Evolutionary conservation across 1,140 invertebrate genomes (phyloP), one percentile per base, ranked within the genome.

Genomic region (Monochamus saltuarius): DNA sequence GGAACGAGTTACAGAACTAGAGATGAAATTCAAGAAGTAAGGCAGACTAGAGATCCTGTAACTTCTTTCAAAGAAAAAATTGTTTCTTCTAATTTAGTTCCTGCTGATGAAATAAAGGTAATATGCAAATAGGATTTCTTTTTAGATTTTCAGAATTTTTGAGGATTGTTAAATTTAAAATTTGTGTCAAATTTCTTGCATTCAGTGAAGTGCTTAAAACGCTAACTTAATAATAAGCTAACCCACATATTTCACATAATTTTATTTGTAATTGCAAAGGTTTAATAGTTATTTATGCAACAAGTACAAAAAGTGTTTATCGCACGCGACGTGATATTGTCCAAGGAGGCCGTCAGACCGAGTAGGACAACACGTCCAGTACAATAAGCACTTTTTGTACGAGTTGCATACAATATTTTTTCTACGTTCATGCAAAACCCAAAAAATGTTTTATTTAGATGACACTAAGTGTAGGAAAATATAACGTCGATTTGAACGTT

Each of bases 21-120:
- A 14, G 92, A 96, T 57, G 94, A 97, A 80, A 85, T 97, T 35
- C 89, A 95, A 77, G 87, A 92, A 78, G 88, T 95, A 0, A 79
- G 95, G 14, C 86, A 94, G 74, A 89, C 84, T 17, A 77, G 91
- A 39, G 95, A 98, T 81, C 93, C 95, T 4, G 97, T 98, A 63
- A 89, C 86, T 0, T 87, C 85, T 7, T 96, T 97, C 78, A 91
- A 84, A 65, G 79, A 83, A 42, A 85, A 85, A 76, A 80, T 87
- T 0, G 43, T 84, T 2, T 67, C 67, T 2, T 64, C 77, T 2
- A 79, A 80, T 29, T 75, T 87, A 2, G 80, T 73, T 1, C 81
- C 79, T 0, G 76, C 81, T 2, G 84, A 85, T 35, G 84, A 87
- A 65, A 72, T 87, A 0, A 86, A 86, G 80, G 80, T 82, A 73